A percentile compares a stretch with the other conserved stretches of the same genome.
Conservation (phyloP, 2,113 vertebrate genomes). For the Dissostichus mawsoni region DNA sequence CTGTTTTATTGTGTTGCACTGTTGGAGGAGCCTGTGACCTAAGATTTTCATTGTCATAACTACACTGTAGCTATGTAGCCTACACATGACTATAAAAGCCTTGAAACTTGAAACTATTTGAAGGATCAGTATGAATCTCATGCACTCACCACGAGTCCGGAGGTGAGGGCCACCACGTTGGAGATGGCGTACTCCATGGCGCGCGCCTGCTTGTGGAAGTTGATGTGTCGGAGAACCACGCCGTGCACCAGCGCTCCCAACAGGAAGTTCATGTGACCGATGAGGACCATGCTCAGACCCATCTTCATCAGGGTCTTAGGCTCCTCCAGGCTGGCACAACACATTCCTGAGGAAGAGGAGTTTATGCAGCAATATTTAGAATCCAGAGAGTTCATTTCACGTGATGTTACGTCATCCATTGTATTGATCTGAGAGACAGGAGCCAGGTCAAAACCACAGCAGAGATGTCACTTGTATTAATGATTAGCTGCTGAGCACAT, state of each 20-base stretch:
- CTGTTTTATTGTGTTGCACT: too few species aligned
- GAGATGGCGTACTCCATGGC: constrained; percentile 86
- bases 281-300: constrained; percentile 89
- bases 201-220: constrained; percentile 68
- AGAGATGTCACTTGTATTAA: constrained; percentile 71
- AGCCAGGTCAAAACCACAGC: constrained; percentile 52
- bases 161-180: constrained; percentile 83
- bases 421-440: constrained; percentile 62
- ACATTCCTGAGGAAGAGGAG: constrained; percentile 55
- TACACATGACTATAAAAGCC: too few species aligned
- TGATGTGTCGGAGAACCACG: constrained; percentile 88
- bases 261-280: constrained; percentile 92
- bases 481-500: constrained; percentile 78
- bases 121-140: too few species aligned
- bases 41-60: too few species aligned
- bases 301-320: constrained; percentile 90
- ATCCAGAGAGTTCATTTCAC: not conserved
- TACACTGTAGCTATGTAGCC: too few species aligned
- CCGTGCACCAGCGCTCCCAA: constrained; percentile 87
- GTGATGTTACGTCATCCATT: not conserved
- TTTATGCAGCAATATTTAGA: not conserved
- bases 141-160: constrained; percentile 87
- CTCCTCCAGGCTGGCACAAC: constrained; percentile 75
- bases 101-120: too few species aligned
- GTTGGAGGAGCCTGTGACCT: too few species aligned